Evolutionary conservation across 2,797 vertebrate genomes (phyloP).

Genomic region (Astyanax mexicanus): DNA sequence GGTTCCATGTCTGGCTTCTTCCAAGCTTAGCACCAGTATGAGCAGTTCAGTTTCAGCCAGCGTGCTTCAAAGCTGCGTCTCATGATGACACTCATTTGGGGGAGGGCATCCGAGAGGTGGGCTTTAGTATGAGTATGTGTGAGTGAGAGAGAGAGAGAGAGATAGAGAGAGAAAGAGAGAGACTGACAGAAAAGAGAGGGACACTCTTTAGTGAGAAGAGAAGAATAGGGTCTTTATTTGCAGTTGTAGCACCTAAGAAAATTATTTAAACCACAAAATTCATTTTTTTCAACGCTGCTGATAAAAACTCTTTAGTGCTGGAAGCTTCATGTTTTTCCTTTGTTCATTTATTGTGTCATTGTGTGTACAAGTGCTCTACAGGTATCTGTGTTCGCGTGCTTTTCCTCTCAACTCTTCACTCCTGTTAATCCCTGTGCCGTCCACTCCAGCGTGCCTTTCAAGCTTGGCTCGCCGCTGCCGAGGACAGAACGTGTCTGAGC

Average conservation of each 20-base stretch:
- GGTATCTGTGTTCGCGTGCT: conserved; percentile 62
- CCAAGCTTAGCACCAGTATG: conserved; percentile 71
- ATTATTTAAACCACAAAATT: background rate
- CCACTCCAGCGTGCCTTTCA: conserved; percentile 76
- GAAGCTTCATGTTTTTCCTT: conserved; percentile 2
- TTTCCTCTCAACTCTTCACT: conserved; percentile 57
- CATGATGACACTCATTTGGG: conserved; percentile 75
- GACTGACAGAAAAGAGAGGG: too few species aligned
- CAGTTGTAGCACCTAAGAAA: conserved; percentile 25
- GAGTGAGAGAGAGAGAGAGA: conserved; percentile 41
- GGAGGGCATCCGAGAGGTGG: conserved; percentile 73
- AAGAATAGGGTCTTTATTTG: conserved; percentile 45
- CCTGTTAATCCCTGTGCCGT: conserved; percentile 77
- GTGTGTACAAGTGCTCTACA: conserved; percentile 67
- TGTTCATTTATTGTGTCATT: conserved; percentile 47
- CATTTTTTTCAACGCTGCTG: background rate
- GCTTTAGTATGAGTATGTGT: conserved; percentile 53
- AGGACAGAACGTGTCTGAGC: conserved; percentile 75
- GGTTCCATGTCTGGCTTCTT: conserved; percentile 67
- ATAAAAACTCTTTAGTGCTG: conserved; percentile 17
- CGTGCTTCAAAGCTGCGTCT: conserved; percentile 72
- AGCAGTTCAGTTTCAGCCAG: conserved; percentile 69
- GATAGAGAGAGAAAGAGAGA: conserved; percentile 43
- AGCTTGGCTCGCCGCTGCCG: conserved; percentile 62
- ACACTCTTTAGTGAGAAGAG: conserved; percentile 50